Conservation (phyloP, 2,888 invertebrate species). For the Ariolimax columbianus region DNA sequence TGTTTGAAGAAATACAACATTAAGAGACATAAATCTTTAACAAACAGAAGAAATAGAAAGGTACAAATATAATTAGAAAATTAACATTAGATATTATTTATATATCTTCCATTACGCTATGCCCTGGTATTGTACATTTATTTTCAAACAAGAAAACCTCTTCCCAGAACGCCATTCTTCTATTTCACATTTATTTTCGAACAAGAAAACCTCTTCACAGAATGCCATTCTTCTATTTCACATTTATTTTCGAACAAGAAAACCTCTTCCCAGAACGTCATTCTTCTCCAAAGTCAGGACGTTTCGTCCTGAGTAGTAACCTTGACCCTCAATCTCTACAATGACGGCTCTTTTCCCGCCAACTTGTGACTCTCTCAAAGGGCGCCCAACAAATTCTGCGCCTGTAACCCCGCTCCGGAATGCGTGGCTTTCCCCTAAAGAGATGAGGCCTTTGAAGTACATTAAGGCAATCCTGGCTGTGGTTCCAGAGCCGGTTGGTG, state of each 20-base stretch:
- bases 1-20: no score
- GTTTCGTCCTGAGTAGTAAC: conserved; percentile 67
- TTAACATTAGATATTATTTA: no score
- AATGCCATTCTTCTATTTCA: background rate
- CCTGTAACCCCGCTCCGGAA: conserved; percentile 72
- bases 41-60: no score
- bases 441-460: conserved; percentile 64
- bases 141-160: no score
- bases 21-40: no score
- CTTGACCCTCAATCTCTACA: conserved; percentile 77
- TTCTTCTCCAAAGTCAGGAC: conserved; percentile 73
- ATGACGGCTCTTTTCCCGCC: conserved; percentile 70
- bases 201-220: no score
- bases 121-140: no score
- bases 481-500: conserved; percentile 78
- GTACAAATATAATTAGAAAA: no score
- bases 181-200: no score
- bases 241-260: conserved; percentile 61
- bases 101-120: no score
- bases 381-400: conserved; percentile 61
- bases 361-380: conserved; percentile 58
- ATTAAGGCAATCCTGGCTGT: conserved; percentile 77
- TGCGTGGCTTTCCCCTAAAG: conserved; percentile 64
- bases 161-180: no score
- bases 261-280: conserved; percentile 74